Conservation (phyloP, 2,113 vertebrate genomes). For the Stomatorhinus ivindoensis region DNA sequence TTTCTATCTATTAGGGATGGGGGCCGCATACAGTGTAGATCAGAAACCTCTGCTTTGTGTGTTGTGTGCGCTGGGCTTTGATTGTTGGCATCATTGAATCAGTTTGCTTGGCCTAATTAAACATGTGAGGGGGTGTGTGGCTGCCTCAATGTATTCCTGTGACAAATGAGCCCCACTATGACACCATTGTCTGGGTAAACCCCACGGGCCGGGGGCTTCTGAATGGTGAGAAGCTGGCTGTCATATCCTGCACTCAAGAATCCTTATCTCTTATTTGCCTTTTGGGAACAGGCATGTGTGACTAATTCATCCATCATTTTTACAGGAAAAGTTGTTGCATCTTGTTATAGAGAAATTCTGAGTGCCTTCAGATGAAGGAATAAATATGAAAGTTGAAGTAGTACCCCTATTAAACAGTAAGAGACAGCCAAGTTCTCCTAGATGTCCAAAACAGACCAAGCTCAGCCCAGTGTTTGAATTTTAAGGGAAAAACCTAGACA, state of each 20-base stretch:
- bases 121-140: not conserved
- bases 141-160: not conserved
- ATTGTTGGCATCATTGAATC: not conserved
- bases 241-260: not conserved
- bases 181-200: not conserved
- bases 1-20: not conserved
- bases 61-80: not conserved
- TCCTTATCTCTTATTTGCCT: not conserved
- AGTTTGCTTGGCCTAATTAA: not conserved
- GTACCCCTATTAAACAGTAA: not conserved
- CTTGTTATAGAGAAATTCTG: not conserved
- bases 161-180: conserved; percentile 2
- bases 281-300: not conserved
- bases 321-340: not conserved
- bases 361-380: not conserved
- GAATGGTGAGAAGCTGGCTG: not conserved
- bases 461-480: not conserved
- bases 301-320: not conserved
- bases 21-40: not conserved
- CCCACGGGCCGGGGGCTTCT: not conserved
- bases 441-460: not conserved
- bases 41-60: not conserved
- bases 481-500: not conserved
- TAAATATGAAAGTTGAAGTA: not conserved
- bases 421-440: not conserved